Conservation (phyloP, 2,797 vertebrate species). For the Tapirus indicus region DNA sequence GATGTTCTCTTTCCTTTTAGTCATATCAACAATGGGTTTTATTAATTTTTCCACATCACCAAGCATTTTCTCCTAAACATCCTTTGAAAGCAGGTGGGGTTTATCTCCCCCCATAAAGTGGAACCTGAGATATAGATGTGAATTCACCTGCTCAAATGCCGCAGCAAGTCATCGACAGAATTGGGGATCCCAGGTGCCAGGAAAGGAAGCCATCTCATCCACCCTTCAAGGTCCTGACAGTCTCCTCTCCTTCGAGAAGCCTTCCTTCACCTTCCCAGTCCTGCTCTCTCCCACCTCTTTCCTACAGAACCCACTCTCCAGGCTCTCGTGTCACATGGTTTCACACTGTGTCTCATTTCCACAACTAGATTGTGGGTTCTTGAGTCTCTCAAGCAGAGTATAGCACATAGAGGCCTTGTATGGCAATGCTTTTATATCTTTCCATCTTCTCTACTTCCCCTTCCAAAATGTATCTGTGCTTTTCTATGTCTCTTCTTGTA, state of each 20-base stretch:
- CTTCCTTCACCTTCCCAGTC: not conserved
- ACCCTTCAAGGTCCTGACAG: no score
- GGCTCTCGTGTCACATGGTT: not conserved
- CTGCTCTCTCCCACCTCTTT: not conserved
- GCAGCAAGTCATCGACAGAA: not conserved
- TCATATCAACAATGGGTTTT: not conserved
- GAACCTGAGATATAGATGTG: not conserved
- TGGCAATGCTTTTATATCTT: not conserved
- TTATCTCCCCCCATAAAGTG: not conserved
- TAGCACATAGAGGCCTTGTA: not conserved
- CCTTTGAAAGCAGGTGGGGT: not conserved
- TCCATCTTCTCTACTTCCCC: not conserved
- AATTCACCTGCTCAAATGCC: not conserved
- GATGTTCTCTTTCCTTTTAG: not conserved
- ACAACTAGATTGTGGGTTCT: not conserved
- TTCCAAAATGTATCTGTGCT: not conserved
- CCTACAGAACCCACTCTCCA: not conserved
- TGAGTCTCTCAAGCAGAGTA: not conserved
- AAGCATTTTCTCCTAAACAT: not conserved
- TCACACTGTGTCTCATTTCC: not conserved
- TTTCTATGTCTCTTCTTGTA: not conserved
- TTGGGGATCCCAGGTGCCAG: not conserved
- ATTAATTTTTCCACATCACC: not conserved
- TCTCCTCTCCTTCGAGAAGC: not conserved
- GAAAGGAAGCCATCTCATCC: not conserved